Conservation (phyloP, 1,140 invertebrate species). For the Trialeurodes vaporariorum region DNA sequence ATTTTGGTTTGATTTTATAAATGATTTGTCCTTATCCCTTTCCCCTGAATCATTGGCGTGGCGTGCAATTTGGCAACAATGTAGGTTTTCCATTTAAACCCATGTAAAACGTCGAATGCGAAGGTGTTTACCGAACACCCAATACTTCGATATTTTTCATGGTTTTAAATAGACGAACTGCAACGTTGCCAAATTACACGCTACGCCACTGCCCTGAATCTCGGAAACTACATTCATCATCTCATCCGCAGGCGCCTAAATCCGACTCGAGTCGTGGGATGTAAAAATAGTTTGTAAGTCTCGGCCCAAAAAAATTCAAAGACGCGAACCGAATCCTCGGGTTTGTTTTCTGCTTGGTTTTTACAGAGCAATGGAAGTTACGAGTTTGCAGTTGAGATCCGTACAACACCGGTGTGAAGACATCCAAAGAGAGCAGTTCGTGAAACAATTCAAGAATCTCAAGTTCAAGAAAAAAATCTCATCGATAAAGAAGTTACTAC, state of each 20-base stretch:
- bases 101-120: background rate
- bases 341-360: background rate
- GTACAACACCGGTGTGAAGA: background rate
- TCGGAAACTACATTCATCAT: no score
- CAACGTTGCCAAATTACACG: background rate
- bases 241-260: background rate
- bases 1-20: no score
- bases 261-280: background rate
- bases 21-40: no score
- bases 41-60: background rate
- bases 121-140: background rate
- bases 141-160: background rate
- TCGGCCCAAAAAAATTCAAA: background rate
- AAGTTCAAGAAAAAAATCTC: background rate
- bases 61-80: background rate
- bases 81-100: background rate
- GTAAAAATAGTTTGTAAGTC: background rate
- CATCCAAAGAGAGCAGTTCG: background rate
- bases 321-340: background rate
- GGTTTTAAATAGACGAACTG: background rate
- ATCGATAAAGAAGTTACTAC: background rate
- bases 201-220: background rate
- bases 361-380: background rate
- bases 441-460: background rate
- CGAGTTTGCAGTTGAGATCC: background rate